These are phyloP conservation scores for Anolis apletophallus DNA, from an alignment of 2,797 vertebrate species.

Conservation along the genomic window DNA sequence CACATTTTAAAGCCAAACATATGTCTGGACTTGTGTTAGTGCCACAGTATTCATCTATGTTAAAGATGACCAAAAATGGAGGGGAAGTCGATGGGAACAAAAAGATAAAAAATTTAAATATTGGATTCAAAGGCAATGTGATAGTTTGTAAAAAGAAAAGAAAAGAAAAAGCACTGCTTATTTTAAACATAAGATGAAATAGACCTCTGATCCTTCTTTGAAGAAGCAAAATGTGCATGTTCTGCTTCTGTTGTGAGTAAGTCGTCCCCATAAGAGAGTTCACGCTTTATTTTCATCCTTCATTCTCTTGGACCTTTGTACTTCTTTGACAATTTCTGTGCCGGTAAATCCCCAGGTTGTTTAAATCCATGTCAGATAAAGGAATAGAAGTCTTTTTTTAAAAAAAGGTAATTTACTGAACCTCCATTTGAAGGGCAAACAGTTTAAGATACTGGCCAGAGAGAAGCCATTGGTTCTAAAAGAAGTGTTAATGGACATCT, in stretches of 20 bases:
- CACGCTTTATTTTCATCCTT: slow-evolving; percentile 39
- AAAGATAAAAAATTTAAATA: slow-evolving; percentile 18
- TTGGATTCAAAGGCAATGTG: slow-evolving; percentile 17
- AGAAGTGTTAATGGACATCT: neutral
- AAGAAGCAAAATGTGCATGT: slow-evolving; percentile 35
- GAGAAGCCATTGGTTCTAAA: neutral
- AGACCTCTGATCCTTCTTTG: slow-evolving; percentile 29
- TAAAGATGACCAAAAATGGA: neutral
- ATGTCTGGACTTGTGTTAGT: neutral
- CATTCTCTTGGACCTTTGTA: slow-evolving; percentile 34
- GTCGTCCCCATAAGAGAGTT: slow-evolving; percentile 40
- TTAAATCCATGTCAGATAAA: slow-evolving; percentile 41
- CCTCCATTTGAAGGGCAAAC: slow-evolving; percentile 32
- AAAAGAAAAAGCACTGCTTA: slow-evolving; percentile 3
- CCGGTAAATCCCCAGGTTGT: slow-evolving; percentile 38
- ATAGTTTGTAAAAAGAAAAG: neutral
- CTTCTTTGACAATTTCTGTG: slow-evolving; percentile 29
- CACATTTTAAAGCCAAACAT: neutral
- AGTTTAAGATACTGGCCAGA: slow-evolving; percentile 2
- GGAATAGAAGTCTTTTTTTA: slow-evolving; percentile 1
- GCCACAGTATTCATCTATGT: neutral
- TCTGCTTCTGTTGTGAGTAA: slow-evolving; percentile 38
- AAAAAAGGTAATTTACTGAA: slow-evolving; percentile 15
- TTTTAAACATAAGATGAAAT: slow-evolving; percentile 35
- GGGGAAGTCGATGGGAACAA: neutral